These are phyloP conservation scores for Eurystomus gularis DNA, from an alignment of 2,113 vertebrate genomes.

Conservation along the genomic window DNA sequence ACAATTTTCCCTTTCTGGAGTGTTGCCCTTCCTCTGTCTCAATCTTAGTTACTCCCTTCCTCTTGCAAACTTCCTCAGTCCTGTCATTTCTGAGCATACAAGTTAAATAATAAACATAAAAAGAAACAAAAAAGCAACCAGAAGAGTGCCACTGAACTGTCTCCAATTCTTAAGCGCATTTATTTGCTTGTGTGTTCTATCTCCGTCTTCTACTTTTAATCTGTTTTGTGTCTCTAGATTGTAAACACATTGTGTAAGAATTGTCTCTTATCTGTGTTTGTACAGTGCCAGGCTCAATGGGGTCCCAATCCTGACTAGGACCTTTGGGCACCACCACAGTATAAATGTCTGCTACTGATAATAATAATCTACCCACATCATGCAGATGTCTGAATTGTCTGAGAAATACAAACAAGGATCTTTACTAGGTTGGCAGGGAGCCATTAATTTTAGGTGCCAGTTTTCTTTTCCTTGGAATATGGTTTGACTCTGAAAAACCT, in stretches of 20 bases:
- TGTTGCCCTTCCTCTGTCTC: background rate
- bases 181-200: conserved; percentile 28
- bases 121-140: background rate
- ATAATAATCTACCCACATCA: conserved; percentile 56
- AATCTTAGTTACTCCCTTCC: conserved; percentile 41
- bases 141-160: background rate
- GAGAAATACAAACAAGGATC: conserved; percentile 62
- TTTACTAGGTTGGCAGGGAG: conserved; percentile 42
- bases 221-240: conserved; percentile 47
- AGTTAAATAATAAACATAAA: background rate
- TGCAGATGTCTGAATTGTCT: conserved; percentile 62
- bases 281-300: conserved; percentile 56
- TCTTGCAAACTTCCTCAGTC: background rate
- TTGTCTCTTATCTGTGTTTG: conserved; percentile 66
- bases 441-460: conserved; percentile 52
- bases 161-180: background rate
- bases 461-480: conserved; percentile 34
- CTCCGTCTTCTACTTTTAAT: background rate
- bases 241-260: conserved; percentile 37
- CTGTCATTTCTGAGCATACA: background rate
- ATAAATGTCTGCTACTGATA: conserved; percentile 65
- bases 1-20: background rate
- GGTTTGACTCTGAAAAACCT: conserved; percentile 9
- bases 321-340: conserved; percentile 48
- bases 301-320: background rate